Evolutionary conservation across 2,113 vertebrate species (phyloP), one percentile per base, ranked within the genome.

Genomic region (Casuarius casuarius): DNA sequence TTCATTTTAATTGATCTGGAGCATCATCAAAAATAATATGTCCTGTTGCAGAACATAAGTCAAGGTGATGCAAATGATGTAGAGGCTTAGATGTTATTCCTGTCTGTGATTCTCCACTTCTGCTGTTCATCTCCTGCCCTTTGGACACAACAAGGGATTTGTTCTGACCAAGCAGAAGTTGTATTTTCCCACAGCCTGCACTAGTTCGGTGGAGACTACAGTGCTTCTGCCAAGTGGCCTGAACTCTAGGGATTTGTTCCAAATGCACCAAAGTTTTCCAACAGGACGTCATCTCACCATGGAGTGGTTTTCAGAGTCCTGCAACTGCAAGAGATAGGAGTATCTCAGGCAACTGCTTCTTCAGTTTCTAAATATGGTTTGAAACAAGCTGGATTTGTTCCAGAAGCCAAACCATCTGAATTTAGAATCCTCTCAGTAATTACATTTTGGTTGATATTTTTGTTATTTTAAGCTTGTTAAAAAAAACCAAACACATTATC

Each of bases 161-260:
- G 11, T 46, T 73, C 83, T 71, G 59, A 86, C 49, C 54, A 67
- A 59, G 51, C 19, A 89, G 17, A 62, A 49, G 26, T 28, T 94
- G 35, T 84, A 23, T 84, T 84, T 93, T 94, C 92, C 79, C 79
- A 96, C 40, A 88, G 59, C 20, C 44, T 73, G 48, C 52, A 62
- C 33, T 23, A 5, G n/a, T 87, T 78, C 38, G 73, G 77, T 84
- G 73, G 77, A 80, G 38, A 51, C 31, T 67, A 51, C 18, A 16
- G 13, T 5, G 19, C 61, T 48, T 74, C 89, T 89, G 56, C 87
- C 93, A 94, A 87, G 54, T 2, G 56, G 33, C 33, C 66, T 81
- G 84, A 87, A 25, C 29, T 61, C 74, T 2, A 52, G 38, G 20
- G 56, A 25, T 51, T 63, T 87, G 28, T n/a, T 93, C 56, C 71